Evolutionary conservation across 2,113 vertebrate genomes (phyloP).

Genomic region (Parotia lawesii): DNA sequence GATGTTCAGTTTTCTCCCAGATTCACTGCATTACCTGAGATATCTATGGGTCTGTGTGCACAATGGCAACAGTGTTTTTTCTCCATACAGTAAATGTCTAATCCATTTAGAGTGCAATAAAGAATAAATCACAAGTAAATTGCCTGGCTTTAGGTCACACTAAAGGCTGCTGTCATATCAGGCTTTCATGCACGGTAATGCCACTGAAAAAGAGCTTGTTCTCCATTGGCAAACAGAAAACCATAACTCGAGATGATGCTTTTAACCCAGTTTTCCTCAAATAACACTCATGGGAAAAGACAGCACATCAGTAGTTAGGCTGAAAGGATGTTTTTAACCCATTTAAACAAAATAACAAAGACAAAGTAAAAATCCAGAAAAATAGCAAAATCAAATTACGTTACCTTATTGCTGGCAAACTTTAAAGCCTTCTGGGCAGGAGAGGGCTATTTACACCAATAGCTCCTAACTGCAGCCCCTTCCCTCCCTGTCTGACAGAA

Average conservation of each 20-base stretch:
- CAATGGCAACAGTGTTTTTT: neutral
- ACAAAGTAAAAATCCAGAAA: neutral
- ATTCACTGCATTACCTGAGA: neutral
- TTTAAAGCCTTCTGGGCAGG: neutral
- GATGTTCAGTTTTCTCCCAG: neutral
- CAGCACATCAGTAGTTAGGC: neutral
- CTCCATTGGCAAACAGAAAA: neutral
- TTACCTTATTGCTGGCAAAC: neutral
- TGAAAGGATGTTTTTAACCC: neutral
- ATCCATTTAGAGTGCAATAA: neutral
- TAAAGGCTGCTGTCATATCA: neutral
- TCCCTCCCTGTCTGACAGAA: neutral
- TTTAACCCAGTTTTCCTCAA: slow-evolving; percentile 14
- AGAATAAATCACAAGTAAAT: neutral
- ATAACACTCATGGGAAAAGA: neutral
- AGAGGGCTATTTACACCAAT: neutral
- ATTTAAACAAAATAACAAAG: neutral
- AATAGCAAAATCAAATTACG: neutral
- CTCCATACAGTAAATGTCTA: neutral
- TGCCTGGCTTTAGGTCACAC: neutral
- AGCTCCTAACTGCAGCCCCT: neutral
- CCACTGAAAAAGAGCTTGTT: neutral
- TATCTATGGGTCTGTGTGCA: neutral
- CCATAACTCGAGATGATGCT: neutral
- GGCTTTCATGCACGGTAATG: neutral